Conservation (phyloP, 2,797 vertebrate species). For the Ibycter americanus region DNA sequence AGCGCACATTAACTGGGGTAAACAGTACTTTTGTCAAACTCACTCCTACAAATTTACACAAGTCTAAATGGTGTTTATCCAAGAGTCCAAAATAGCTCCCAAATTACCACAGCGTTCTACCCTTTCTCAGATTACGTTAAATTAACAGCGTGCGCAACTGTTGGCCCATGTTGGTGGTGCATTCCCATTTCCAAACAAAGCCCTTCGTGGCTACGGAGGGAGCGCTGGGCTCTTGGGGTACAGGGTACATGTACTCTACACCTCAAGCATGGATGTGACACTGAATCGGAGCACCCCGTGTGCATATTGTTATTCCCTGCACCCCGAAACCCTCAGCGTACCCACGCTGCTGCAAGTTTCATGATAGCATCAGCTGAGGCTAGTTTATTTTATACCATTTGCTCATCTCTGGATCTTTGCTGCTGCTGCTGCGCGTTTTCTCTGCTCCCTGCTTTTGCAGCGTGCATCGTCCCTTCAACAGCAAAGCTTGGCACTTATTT, state of each 20-base stretch:
- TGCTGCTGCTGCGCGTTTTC: neutral
- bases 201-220: neutral
- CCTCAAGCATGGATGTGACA: rapidly evolving
- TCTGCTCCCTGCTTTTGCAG: neutral
- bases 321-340: neutral
- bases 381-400: neutral
- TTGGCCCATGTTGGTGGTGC: neutral
- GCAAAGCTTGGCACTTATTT: neutral
- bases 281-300: rapidly evolving
- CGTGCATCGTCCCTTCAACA: rapidly evolving
- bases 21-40: conserved; percentile 9
- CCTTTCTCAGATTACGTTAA: neutral
- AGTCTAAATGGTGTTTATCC: neutral
- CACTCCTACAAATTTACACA: neutral
- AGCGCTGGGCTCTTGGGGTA: neutral
- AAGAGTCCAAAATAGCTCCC: neutral
- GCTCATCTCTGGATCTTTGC: neutral
- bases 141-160: neutral
- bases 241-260: neutral
- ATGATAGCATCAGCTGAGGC: neutral
- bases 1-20: neutral
- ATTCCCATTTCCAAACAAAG: neutral
- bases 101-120: neutral
- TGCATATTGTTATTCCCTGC: neutral
- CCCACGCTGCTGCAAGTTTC: neutral